These are phyloP conservation scores for Amphipoea oculea DNA, from an alignment of 2,888 invertebrate genomes.

Conservation along the genomic window DNA sequence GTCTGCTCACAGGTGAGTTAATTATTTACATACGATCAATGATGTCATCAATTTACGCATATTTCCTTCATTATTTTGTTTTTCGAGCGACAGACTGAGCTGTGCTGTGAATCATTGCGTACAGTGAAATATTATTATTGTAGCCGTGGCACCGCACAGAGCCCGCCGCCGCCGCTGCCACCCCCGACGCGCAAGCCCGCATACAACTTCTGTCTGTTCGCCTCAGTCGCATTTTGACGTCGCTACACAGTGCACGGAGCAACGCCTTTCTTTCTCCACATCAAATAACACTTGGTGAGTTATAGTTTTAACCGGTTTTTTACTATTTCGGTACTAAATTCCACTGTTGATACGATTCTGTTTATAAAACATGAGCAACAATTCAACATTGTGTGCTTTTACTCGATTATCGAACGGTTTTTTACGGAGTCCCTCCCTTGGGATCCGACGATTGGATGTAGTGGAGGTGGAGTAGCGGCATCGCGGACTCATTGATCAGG, in stretches of 20 bases:
- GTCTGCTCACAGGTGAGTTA: conserved; percentile 19
- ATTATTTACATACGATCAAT: conserved; percentile 55
- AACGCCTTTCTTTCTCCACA: conserved; percentile 69
- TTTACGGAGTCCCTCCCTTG: conserved; percentile 65
- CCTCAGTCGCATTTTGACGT: conserved; percentile 82
- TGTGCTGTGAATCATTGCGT: conserved; percentile 76
- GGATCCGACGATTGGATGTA: conserved; percentile 72
- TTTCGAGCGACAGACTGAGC: conserved; percentile 54
- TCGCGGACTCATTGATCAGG: conserved; percentile 71
- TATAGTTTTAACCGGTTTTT: conserved; percentile 60
- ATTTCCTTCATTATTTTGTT: conserved; percentile 64
- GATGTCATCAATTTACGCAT: conserved; percentile 66
- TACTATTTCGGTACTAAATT: conserved; percentile 44
- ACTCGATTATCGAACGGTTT: conserved; percentile 53
- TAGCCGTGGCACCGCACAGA: conserved; percentile 65
- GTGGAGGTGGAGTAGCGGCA: conserved; percentile 63
- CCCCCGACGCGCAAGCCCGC: conserved; percentile 72
- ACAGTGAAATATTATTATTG: conserved; percentile 68
- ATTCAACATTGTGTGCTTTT: conserved; percentile 38
- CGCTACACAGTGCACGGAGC: conserved; percentile 78
- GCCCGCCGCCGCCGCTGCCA: conserved; percentile 66
- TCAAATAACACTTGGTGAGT: conserved; percentile 82
- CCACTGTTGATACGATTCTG: conserved; percentile 26
- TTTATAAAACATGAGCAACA: conserved; percentile 17
- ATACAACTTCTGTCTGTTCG: conserved; percentile 65